These are phyloP conservation scores for Fulica atra DNA, from an alignment of 2,113 vertebrate species.

Conservation along the genomic window DNA sequence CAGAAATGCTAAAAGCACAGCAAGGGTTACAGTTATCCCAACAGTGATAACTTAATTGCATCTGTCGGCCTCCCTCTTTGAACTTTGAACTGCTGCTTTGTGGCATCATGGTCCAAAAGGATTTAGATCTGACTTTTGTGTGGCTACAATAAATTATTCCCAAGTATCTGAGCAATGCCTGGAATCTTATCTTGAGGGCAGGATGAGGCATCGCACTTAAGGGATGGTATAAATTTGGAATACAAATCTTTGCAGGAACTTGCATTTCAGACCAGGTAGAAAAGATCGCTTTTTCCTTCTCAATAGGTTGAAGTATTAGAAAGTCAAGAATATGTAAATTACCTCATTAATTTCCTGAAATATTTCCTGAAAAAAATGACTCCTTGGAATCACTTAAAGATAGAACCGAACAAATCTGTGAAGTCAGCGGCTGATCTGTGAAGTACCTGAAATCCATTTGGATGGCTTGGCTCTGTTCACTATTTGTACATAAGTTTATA, in stretches of 20 bases:
- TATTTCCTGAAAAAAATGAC: background rate
- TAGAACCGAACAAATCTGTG: background rate
- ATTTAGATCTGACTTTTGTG: constrained; percentile 78
- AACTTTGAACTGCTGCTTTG: constrained; percentile 75
- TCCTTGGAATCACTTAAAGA: background rate
- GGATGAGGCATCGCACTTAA: constrained; percentile 56
- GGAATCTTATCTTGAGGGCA: constrained; percentile 79
- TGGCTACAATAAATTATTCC: constrained; percentile 80
- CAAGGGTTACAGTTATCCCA: constrained; percentile 64
- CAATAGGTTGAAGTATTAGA: background rate
- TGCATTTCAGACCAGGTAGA: background rate
- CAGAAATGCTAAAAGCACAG: constrained; percentile 47
- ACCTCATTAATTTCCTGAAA: background rate
- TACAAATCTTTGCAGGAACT: constrained; percentile 40
- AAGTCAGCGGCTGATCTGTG: background rate
- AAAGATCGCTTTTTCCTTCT: background rate
- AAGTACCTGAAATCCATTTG: background rate
- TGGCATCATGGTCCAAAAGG: constrained; percentile 69
- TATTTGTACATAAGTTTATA: background rate
- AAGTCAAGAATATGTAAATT: background rate
- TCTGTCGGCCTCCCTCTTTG: constrained; percentile 75
- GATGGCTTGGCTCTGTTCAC: background rate
- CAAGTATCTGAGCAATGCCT: constrained; percentile 80
- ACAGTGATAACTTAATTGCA: constrained; percentile 75
- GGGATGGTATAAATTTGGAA: constrained; percentile 60